Evolutionary conservation across 2,113 vertebrate species (phyloP).

Genomic region (Trematomus loennbergii): DNA sequence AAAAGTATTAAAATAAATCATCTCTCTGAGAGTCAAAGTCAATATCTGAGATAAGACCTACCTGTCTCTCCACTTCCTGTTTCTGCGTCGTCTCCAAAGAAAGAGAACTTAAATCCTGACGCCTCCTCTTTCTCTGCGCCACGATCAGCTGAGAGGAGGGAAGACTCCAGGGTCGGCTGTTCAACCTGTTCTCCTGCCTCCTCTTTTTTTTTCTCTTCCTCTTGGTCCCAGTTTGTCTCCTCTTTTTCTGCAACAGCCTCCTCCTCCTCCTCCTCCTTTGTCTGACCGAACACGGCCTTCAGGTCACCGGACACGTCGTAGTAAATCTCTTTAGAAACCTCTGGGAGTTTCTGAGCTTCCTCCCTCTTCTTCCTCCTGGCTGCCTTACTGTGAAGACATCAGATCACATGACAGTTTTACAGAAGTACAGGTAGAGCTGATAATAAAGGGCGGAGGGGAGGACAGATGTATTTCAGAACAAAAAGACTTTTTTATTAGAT

Average conservation of each 20-base stretch:
- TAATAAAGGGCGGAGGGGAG: not conserved
- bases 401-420: constrained; percentile 1
- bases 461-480: not conserved
- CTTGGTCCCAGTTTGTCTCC: constrained; percentile 52
- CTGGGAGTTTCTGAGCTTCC: constrained; percentile 87
- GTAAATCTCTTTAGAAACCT: constrained; percentile 91
- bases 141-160: constrained; percentile 22
- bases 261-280: constrained; percentile 35
- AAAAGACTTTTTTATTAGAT: no score
- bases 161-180: not conserved
- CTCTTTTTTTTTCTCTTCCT: constrained; percentile 17
- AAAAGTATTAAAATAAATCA: not conserved
- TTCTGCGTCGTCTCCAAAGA: constrained; percentile 83
- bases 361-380: constrained; percentile 87
- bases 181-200: constrained; percentile 16
- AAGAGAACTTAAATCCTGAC: constrained; percentile 89
- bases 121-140: constrained; percentile 20
- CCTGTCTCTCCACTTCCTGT: constrained; percentile 61
- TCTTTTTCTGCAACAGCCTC: constrained; percentile 34
- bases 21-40: not conserved
- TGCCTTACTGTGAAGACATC: constrained; percentile 82
- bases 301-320: constrained; percentile 87
- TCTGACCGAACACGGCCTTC: constrained; percentile 86
- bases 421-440: not conserved
- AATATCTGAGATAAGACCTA: constrained; percentile 19